Evolutionary conservation across 2,113 vertebrate species (phyloP).

Genomic region (Aldabrachelys gigantea): DNA sequence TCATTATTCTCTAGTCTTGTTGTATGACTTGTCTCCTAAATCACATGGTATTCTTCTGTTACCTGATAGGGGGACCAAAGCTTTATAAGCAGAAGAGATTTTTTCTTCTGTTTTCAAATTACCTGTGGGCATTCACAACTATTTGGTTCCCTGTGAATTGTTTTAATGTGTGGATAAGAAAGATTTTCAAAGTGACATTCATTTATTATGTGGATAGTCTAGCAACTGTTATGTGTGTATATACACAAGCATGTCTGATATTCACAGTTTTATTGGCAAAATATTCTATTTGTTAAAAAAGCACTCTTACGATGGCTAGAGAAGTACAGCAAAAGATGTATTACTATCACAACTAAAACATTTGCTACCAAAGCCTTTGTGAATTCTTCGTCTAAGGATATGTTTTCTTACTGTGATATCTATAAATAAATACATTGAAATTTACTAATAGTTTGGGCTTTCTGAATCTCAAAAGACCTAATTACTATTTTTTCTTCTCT

Average conservation of each 20-base stretch:
- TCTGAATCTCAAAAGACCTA: neutral
- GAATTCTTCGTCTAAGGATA: neutral
- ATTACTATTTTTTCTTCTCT: neutral
- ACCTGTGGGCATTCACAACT: slow-evolving; percentile 25
- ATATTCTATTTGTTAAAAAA: slow-evolving; percentile 19
- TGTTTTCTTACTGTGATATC: neutral
- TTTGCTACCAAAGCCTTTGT: neutral
- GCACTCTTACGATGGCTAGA: neutral
- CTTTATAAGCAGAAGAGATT: neutral
- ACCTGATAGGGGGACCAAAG: neutral
- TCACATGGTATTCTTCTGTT: neutral
- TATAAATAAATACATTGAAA: neutral
- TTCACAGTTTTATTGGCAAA: neutral
- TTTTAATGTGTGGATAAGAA: slow-evolving; percentile 33
- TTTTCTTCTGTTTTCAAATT: neutral
- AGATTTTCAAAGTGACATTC: slow-evolving; percentile 31
- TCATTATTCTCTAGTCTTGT: slow-evolving; percentile 15
- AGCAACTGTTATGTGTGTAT: neutral
- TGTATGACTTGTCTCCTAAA: neutral
- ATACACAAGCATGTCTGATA: neutral
- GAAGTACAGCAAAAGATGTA: neutral
- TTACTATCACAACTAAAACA: neutral
- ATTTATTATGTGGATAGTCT: slow-evolving; percentile 30
- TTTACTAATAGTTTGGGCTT: neutral
- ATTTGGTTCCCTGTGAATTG: slow-evolving; percentile 39